Base-by-base conservation (phyloP, 2,797 vertebrate species). In the Alexandromys oeconomus region DNA sequence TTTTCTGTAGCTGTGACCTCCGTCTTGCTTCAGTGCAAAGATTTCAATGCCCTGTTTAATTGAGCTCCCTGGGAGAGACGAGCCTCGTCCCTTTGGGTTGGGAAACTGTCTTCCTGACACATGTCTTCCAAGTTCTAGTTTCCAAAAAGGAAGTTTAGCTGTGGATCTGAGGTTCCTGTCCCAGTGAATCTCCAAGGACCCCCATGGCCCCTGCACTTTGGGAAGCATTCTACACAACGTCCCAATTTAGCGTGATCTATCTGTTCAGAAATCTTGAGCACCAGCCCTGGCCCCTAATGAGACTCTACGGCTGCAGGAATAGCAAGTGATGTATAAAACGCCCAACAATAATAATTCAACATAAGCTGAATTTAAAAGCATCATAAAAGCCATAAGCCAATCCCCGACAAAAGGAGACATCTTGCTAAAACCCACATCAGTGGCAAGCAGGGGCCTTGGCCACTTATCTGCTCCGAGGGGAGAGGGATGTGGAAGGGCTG, bases 281-380 rank as follows among this genome's bases (percentile, higher is more conserved):
- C 92, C 89, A 92, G 92, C 96, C 78, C 46, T 14, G 81, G 88
- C 74, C 86, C 95, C 89, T 97, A 89, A 92, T 59, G 81, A 87
- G 79, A 85, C 2, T 65, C 74, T 86, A 95, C 85, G 19, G 77
- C 61, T 92, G 76, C 57, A 9, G 91, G 89, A 94, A 23, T 2
- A 40, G 73, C 43, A 96, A 87, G 91, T 63, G 13, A 48, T 6
- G 29, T 37, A 91, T 67, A 86, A 89, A 93, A 87, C 0, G 7
- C 81, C 74, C 96, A 97, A 97, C 23, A 79, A 93, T 34, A 95
- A 92, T 93, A 97, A 97, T n/a, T 87, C 89, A 93, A 71, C 65
- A 82, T 14, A 93, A 95, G 96, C 96, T 77, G 40, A 96, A 97
- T 97, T 80, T 80, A 86, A 96, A 86, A 96, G 93, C n/a, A 93